These are phyloP conservation scores for Probosciger aterrimus DNA, from an alignment of 2,113 vertebrate species.

Conservation along the genomic window DNA sequence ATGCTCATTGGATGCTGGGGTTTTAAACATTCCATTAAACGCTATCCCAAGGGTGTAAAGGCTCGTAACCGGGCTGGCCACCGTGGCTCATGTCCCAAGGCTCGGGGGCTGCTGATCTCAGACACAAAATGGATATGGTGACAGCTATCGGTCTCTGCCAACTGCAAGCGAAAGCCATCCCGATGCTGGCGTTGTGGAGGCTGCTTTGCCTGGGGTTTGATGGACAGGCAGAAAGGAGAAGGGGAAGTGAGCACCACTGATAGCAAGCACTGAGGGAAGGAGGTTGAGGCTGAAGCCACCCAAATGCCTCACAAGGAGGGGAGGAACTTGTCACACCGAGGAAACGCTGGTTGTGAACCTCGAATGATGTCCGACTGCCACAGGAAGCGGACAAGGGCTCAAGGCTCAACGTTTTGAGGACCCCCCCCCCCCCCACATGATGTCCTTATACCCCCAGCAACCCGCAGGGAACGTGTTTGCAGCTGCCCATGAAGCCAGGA, in stretches of 20 bases:
- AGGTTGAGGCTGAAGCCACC: background rate
- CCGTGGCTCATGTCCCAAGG: no score
- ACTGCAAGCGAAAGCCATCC: background rate
- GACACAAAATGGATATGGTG: background rate
- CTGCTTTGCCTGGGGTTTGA: background rate
- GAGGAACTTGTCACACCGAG: background rate
- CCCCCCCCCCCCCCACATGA: background rate
- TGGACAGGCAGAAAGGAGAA: background rate
- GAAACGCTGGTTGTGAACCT: background rate
- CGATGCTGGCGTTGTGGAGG: rapidly evolving
- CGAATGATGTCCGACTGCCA: background rate
- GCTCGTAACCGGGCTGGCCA: background rate
- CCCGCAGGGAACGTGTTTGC: background rate
- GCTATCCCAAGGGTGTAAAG: background rate
- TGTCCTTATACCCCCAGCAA: background rate
- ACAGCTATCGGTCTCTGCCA: background rate
- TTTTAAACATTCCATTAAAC: background rate
- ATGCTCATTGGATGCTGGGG: background rate
- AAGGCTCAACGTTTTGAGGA: background rate
- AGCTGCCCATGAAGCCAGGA: background rate
- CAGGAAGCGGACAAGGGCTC: background rate
- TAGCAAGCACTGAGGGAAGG: background rate
- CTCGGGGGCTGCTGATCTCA: background rate
- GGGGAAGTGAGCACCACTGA: rapidly evolving
- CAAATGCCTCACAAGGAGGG: background rate